Evolutionary conservation across 2,113 vertebrate species (phyloP).

Genomic region (Strix aluco): DNA sequence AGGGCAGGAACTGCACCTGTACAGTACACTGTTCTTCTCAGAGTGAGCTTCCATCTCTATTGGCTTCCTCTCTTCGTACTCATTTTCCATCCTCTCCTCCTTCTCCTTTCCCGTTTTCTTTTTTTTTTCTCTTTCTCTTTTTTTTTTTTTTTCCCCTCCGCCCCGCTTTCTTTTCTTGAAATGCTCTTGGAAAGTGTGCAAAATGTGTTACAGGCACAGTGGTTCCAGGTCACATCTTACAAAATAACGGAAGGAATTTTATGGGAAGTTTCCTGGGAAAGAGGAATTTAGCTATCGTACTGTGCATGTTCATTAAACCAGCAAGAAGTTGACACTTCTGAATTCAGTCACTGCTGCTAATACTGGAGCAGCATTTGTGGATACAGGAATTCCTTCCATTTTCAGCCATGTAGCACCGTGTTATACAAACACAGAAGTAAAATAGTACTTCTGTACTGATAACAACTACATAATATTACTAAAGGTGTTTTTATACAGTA

Average conservation of each 20-base stretch:
- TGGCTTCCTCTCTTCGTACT: background rate
- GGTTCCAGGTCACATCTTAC: slow-evolving; percentile 40
- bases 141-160: rapidly evolving
- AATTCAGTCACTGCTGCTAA: background rate
- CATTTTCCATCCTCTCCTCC: background rate
- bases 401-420: background rate
- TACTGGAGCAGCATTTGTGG: background rate
- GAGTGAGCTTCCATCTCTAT: slow-evolving; percentile 41
- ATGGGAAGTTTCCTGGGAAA: slow-evolving; percentile 35
- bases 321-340: background rate
- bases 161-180: background rate
- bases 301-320: slow-evolving; percentile 2
- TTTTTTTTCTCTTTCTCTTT: too few species aligned
- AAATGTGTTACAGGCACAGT: background rate
- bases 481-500: background rate
- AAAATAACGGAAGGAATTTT: slow-evolving; percentile 52
- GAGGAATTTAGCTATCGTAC: background rate
- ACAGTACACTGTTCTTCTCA: slow-evolving; percentile 50
- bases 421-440: background rate
- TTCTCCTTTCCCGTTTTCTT: background rate
- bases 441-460: background rate
- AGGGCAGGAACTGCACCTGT: slow-evolving; percentile 80
- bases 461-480: background rate
- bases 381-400: slow-evolving; percentile 5
- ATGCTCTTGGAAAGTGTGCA: slow-evolving; percentile 17